Evolutionary conservation across 2,888 invertebrate species (phyloP), one percentile per base, ranked within the genome.

Genomic region (Pachliopta kotzebuea): DNA sequence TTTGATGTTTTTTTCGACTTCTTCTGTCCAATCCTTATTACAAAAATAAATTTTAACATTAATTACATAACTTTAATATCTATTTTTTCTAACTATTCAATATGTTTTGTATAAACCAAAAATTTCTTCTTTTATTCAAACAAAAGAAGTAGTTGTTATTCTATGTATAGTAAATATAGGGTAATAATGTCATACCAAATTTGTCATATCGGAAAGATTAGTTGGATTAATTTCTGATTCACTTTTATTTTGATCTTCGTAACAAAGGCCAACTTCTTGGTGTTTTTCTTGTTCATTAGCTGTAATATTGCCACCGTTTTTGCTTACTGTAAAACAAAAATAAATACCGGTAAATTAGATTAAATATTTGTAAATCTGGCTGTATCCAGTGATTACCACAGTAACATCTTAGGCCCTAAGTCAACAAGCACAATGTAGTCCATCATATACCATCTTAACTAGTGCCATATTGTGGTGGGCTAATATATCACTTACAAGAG

Each of bases 1-100:
- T 75, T 88, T 88, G 60, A 88, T 88, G 68, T 89, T 86, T 69
- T 89, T 90, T 70, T 92, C 92, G 11, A 91, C 90, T 81, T 92
- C 92, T 70, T 92, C 91, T 66, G 86, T 90, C 92, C 92, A 92
- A 74, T 92, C 92, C 92, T 92, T 53, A 4, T 17, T 29, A 67
- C 11, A 45, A 20, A 31, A 62, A n/a, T 56, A 20, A 23, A 52
- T 26, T 26, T 6, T 4, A 26, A 26, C 3, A 26, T 26, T 26
- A 26, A 6, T 26, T 26, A 26, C 6, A 26, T 26, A 26, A 26
- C 6, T 26, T 26, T 42, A 20, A n/a, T 24, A 26, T n/a, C 45
- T 7, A 52, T 37, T 3, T 37, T 37, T 37, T 37, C 37, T 37
- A 14, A 37, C 14, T 37, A 37, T 14, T 37, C 14, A 37, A 11